A percentile compares a stretch with the other conserved stretches of the same genome.
These are phyloP conservation scores for Bucco capensis DNA, from an alignment of 2,113 vertebrate genomes.

Conservation along the genomic window DNA sequence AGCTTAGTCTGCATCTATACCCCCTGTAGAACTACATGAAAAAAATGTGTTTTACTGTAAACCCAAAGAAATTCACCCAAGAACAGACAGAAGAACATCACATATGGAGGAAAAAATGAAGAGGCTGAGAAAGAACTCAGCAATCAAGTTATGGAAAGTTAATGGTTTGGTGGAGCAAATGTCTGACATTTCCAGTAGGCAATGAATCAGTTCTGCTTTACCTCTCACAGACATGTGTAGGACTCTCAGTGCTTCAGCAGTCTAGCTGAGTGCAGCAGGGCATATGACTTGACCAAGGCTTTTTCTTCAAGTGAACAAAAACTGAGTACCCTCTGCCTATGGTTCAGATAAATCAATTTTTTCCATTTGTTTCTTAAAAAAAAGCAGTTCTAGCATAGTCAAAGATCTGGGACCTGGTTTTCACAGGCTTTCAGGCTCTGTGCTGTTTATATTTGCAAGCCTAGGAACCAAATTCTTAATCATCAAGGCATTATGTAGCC, in stretches of 20 bases:
- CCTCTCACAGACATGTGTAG: accelerated
- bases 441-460: not conserved
- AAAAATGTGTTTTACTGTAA: not conserved
- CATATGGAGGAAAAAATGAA: not conserved
- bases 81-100: not conserved
- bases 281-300: not conserved
- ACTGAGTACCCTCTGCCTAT: not conserved
- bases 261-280: not conserved
- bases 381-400: not conserved
- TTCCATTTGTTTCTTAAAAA: not conserved
- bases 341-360: not conserved
- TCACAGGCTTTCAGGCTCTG: not conserved
- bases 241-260: not conserved
- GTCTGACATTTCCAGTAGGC: not conserved
- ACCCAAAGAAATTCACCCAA: not conserved
- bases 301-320: not conserved
- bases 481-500: not conserved
- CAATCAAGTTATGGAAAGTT: not conserved
- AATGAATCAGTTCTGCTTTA: not conserved
- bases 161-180: not conserved
- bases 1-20: not conserved
- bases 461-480: not conserved
- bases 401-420: accelerated
- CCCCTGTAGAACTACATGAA: not conserved
- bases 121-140: not conserved